Conservation (phyloP, 2,113 vertebrate species). For the Nyctereutes procyonoides region DNA sequence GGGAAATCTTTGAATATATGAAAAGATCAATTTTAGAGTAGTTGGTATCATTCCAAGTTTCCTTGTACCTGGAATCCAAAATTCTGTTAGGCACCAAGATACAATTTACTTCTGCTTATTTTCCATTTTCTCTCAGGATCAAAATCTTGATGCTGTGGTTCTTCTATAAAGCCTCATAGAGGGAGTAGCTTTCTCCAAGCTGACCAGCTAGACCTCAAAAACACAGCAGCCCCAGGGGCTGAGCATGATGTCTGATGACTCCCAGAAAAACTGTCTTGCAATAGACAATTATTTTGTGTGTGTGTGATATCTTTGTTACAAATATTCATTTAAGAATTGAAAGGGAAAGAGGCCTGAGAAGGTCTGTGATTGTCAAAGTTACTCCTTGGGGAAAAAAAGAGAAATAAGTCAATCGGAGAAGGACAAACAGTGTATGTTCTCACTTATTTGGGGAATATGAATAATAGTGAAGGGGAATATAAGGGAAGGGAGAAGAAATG, state of each 20-base stretch:
- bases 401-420: too few relatives aligned
- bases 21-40: neutral
- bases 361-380: neutral
- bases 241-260: neutral
- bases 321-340: neutral
- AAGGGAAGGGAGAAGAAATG: too few relatives aligned
- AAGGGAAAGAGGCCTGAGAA: neutral
- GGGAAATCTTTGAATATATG: neutral
- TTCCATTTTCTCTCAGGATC: neutral
- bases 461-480: too few relatives aligned
- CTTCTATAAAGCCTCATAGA: neutral
- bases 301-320: neutral
- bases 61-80: neutral
- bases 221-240: neutral
- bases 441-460: too few relatives aligned
- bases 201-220: neutral
- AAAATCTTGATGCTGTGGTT: neutral
- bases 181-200: neutral
- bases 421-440: too few relatives aligned
- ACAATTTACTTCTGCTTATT: neutral
- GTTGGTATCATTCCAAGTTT: neutral
- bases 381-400: neutral
- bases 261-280: neutral
- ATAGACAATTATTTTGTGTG: neutral
- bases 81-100: neutral